Percentiles rank a stretch among this genome's conserved stretches.
Conservation (phyloP, 2,113 vertebrate genomes). For the Aegotheles bennettii region DNA sequence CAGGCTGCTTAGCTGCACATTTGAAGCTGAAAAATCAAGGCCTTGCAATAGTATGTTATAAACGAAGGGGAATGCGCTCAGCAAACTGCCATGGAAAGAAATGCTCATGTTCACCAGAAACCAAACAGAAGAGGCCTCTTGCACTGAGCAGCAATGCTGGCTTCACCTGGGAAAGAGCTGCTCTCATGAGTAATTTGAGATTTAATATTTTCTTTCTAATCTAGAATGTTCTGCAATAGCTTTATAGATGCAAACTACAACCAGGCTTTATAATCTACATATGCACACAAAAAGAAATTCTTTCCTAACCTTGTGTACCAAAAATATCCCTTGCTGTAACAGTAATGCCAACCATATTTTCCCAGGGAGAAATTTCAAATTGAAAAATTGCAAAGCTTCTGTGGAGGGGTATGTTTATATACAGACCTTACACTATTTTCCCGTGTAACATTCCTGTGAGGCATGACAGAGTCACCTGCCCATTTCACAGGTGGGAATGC, state of each 20-base stretch:
- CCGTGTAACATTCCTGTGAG: not conserved
- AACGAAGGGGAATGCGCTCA: not conserved
- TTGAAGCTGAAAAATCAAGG: not conserved
- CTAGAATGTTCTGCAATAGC: not conserved
- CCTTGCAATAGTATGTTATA: not conserved
- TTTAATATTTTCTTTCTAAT: conserved; percentile 2
- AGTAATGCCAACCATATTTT: not conserved
- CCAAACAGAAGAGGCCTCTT: not conserved
- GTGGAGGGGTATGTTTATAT: not conserved
- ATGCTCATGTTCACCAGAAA: not conserved
- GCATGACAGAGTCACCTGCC: not conserved
- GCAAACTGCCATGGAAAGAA: not conserved
- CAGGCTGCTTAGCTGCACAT: not conserved
- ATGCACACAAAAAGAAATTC: not conserved
- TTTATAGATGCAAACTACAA: not conserved
- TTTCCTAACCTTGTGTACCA: not conserved
- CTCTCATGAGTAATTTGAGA: not conserved
- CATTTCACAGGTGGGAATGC: not conserved
- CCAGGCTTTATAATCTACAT: not conserved
- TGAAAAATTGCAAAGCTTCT: not conserved
- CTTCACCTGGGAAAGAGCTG: not conserved
- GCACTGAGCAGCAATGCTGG: not conserved
- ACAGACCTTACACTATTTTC: not conserved
- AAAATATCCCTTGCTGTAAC: not conserved
- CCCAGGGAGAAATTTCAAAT: not conserved